Conservation (phyloP, 2,797 vertebrate genomes). For the Enteromius argenteus region DNA sequence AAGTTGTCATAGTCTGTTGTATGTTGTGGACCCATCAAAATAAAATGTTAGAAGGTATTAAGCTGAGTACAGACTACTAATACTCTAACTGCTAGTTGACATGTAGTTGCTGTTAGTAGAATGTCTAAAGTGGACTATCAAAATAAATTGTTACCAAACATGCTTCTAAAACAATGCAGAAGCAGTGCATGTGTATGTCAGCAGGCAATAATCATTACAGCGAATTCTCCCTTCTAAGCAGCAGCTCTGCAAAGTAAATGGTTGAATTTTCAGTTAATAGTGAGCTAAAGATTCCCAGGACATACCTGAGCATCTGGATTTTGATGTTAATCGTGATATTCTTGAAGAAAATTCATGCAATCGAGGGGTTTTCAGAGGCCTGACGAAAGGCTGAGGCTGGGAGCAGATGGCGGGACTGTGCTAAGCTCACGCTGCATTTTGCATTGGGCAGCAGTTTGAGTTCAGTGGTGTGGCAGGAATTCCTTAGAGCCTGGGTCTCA, state of each 20-base stretch:
- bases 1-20: too few relatives aligned
- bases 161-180: not conserved
- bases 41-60: too few relatives aligned
- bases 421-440: constrained; percentile 37
- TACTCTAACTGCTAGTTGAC: too few relatives aligned
- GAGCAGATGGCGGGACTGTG: constrained; percentile 37
- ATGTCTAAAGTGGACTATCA: too few relatives aligned
- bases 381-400: constrained; percentile 38
- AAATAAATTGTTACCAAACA: too few relatives aligned
- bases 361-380: constrained; percentile 20
- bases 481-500: constrained; percentile 51
- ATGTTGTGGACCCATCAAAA: too few relatives aligned
- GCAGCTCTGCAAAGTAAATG: not conserved
- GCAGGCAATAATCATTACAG: not conserved
- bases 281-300: not conserved
- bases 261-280: not conserved
- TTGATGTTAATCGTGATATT: constrained; percentile 28
- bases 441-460: constrained; percentile 49
- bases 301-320: constrained; percentile 18
- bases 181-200: not conserved
- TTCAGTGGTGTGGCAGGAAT: constrained; percentile 50
- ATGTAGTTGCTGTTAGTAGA: too few relatives aligned
- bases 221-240: not conserved
- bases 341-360: not conserved
- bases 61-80: too few relatives aligned